phyloP scores from a whole-genome alignment of 2,888 invertebrate species.

The Bembecia ichneumoniformis region DNA sequence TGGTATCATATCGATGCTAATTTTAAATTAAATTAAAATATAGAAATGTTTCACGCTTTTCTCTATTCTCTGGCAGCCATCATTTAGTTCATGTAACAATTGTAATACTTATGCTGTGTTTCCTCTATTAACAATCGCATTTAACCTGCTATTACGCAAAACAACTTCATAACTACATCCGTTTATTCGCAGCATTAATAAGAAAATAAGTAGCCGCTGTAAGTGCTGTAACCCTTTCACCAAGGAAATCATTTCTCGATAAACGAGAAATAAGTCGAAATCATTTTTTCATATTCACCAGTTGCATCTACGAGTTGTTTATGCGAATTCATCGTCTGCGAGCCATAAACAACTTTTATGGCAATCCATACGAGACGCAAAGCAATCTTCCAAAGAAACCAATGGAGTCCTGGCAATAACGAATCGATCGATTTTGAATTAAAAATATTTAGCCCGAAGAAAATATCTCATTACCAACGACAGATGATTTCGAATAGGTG shows the following conservation, averaged over 20 bases:
- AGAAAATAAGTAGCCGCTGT: constrained; percentile 3
- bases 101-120: not conserved
- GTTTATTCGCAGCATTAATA: not conserved
- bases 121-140: not conserved
- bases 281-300: not conserved
- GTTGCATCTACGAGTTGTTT: not conserved
- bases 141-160: not conserved
- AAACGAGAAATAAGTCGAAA: constrained; percentile 1
- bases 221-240: constrained; percentile 4
- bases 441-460: constrained; percentile 35
- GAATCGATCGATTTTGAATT: constrained; percentile 38
- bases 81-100: not conserved
- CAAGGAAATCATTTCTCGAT: constrained; percentile 3
- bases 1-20: constrained; percentile 23
- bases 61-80: not conserved
- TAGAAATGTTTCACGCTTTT: not conserved
- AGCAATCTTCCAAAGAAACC: constrained; percentile 36
- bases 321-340: constrained; percentile 6
- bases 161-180: not conserved
- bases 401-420: constrained; percentile 6
- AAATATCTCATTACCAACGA: constrained; percentile 39
- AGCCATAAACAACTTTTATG: constrained; percentile 34
- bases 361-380: constrained; percentile 24
- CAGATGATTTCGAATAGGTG: constrained; percentile 40
- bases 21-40: constrained; percentile 26